Percentiles rank a stretch among this genome's conserved stretches.
phyloP scores from a whole-genome alignment of 2,113 vertebrate species.

The Bettongia penicillata region DNA sequence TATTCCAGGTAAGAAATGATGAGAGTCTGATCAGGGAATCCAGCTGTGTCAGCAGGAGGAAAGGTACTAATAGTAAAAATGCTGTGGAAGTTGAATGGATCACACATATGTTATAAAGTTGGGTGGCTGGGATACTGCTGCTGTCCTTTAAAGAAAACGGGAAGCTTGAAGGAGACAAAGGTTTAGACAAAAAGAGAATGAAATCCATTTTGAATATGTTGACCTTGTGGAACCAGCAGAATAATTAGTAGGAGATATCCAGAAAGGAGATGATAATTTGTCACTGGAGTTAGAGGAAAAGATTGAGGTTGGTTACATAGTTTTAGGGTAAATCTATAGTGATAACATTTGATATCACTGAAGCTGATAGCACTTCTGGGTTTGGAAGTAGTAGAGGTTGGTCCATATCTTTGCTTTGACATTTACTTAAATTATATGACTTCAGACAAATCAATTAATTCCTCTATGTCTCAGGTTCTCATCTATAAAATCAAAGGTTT shows the following conservation, averaged over 20 bases:
- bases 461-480: background rate
- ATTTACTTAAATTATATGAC: background rate
- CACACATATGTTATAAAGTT: background rate
- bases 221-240: background rate
- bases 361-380: background rate
- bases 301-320: background rate
- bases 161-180: background rate
- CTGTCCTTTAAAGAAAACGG: background rate
- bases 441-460: background rate
- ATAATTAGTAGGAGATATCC: background rate
- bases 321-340: background rate
- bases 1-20: background rate
- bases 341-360: background rate
- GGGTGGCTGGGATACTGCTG: background rate
- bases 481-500: background rate
- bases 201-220: background rate
- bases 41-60: background rate
- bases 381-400: background rate
- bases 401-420: background rate
- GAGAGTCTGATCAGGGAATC: background rate
- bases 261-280: background rate
- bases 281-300: background rate
- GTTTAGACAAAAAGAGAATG: background rate
- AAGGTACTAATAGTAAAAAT: background rate
- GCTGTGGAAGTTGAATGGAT: background rate